Percentiles rank a stretch among this genome's conserved stretches.
These are phyloP conservation scores for Bombus polaris DNA, from an alignment of 1,140 invertebrate species.

Conservation along the genomic window DNA sequence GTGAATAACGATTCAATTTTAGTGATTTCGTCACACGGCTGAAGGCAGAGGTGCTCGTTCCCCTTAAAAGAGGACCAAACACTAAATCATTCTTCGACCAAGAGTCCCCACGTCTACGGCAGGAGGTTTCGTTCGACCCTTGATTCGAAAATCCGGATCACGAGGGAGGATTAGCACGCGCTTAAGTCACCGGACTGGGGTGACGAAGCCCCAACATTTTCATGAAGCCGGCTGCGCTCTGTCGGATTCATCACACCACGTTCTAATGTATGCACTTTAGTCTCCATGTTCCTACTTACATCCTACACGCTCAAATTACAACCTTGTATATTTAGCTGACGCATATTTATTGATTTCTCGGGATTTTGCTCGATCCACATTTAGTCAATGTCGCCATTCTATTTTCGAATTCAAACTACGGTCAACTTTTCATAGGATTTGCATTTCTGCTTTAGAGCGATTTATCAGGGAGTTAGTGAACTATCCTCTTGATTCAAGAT, in stretches of 20 bases:
- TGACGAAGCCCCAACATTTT: slow-evolving; percentile 31
- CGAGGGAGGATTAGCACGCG: slow-evolving; percentile 47
- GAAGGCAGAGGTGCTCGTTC: no score
- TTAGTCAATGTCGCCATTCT: not conserved
- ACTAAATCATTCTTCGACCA: slow-evolving; percentile 48
- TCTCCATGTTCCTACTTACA: not conserved
- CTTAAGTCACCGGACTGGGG: slow-evolving; percentile 13
- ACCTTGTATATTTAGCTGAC: not conserved
- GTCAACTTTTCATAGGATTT: no score
- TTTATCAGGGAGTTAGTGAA: no score
- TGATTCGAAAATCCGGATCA: slow-evolving; percentile 32
- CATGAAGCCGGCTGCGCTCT: slow-evolving; percentile 6
- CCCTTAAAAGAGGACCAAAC: slow-evolving; percentile 18
- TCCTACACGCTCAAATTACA: not conserved
- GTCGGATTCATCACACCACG: not conserved
- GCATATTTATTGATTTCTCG: not conserved
- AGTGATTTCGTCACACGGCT: no score
- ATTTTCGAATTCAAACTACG: not conserved
- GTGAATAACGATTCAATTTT: no score
- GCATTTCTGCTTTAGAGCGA: no score
- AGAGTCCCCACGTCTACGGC: slow-evolving; percentile 3
- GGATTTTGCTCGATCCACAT: no score
- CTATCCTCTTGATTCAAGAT: no score
- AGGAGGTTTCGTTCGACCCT: slow-evolving; percentile 17
- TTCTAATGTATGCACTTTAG: slow-evolving; percentile 12